These are phyloP conservation scores for Tachina lurida DNA, from an alignment of 2,888 invertebrate species.

Conservation along the genomic window DNA sequence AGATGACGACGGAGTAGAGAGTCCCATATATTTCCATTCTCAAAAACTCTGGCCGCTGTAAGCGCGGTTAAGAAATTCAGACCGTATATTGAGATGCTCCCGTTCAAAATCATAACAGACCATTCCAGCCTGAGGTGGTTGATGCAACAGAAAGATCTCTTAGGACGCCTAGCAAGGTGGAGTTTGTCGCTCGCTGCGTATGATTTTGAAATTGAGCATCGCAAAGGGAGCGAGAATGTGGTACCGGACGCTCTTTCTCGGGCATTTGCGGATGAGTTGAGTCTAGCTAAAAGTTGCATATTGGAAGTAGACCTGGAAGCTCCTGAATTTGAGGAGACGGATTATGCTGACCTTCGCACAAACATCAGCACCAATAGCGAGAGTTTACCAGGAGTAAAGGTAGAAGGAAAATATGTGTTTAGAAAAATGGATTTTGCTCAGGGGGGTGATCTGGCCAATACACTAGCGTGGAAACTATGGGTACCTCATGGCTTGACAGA, in stretches of 20 bases:
- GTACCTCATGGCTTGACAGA: no score
- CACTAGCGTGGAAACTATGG: no score
- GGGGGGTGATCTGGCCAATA: no score
- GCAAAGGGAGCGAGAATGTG: not conserved
- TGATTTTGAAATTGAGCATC: conserved; percentile 24
- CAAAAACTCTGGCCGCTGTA: no score
- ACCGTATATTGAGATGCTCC: not conserved
- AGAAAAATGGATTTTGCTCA: no score
- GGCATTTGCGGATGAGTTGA: not conserved
- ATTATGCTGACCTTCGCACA: not conserved
- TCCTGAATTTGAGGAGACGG: not conserved
- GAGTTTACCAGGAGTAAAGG: no score
- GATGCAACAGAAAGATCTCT: conserved; percentile 32
- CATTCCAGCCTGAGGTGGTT: conserved; percentile 15
- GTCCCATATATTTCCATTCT: no score
- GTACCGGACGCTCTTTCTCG: not conserved
- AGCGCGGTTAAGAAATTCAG: no score
- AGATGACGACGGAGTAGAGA: no score
- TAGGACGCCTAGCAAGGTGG: conserved; percentile 18
- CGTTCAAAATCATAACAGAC: not conserved
- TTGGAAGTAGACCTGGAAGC: not conserved
- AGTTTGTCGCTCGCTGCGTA: not conserved
- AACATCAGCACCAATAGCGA: not conserved
- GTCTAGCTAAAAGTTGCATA: not conserved
- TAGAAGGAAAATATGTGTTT: no score